A percentile compares a stretch with the other conserved stretches of the same genome.
These are phyloP conservation scores for Tor tambroides DNA, from an alignment of 2,113 vertebrate species.

Conservation along the genomic window DNA sequence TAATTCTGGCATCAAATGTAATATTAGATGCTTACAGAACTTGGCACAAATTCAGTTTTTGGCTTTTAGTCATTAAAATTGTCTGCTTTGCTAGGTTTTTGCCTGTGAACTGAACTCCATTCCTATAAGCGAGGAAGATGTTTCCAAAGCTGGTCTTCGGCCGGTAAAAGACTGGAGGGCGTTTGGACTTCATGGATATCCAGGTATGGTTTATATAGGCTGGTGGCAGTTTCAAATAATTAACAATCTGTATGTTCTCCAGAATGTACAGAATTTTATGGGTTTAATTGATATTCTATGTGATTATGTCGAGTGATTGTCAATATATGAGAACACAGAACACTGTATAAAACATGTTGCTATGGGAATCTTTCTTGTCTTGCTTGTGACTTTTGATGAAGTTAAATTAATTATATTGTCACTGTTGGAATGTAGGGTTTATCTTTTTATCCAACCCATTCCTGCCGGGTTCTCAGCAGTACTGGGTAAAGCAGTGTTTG, in stretches of 20 bases:
- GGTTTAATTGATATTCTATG: not conserved
- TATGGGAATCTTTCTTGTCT: not conserved
- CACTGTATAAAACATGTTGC: not conserved
- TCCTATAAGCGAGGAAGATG: constrained; percentile 80
- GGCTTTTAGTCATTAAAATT: not conserved
- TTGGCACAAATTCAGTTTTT: not conserved
- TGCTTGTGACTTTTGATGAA: too few species aligned
- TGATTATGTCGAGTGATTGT: too few species aligned
- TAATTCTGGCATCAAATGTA: too few species aligned
- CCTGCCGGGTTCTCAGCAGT: too few species aligned
- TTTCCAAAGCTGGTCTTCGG: constrained; percentile 79
- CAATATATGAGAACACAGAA: not conserved
- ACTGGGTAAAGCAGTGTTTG: too few species aligned
- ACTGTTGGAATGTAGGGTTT: too few species aligned
- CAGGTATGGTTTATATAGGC: constrained; percentile 74
- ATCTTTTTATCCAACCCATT: too few species aligned
- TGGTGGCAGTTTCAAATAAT: not conserved
- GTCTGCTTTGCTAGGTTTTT: constrained; percentile 43
- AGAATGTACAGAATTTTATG: not conserved
- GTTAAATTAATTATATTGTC: too few species aligned
- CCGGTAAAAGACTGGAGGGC: constrained; percentile 87
- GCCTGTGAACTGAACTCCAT: constrained; percentile 71
- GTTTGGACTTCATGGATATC: constrained; percentile 83
- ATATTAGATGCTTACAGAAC: not conserved
- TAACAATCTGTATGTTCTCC: not conserved